Conservation (phyloP, 37 sponge, comb jelly and placozoan species). For the Diacarnus erythraeanus region DNA sequence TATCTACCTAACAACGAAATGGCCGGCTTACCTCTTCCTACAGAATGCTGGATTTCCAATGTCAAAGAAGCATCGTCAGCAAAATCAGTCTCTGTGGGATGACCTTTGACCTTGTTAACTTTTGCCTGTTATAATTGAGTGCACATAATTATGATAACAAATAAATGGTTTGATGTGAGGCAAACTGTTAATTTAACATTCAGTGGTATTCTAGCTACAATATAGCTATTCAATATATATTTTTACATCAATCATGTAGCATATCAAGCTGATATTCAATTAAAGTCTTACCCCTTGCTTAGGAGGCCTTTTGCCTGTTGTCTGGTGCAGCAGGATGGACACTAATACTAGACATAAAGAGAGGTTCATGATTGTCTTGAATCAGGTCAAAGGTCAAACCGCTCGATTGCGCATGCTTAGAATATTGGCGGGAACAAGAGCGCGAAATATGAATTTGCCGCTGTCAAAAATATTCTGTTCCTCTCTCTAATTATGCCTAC, state of each 20-base stretch:
- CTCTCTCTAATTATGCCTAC: slow-evolving; percentile 1
- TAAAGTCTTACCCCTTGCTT: slow-evolving; percentile 2
- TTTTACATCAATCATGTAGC: background rate
- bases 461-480: background rate
- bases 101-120: background rate
- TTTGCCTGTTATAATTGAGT: background rate
- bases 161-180: too few species aligned
- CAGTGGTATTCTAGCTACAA: too few species aligned
- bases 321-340: background rate
- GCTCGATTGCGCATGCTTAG: background rate
- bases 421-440: background rate
- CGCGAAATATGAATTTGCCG: background rate
- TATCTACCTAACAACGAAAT: too few species aligned
- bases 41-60: slow-evolving; percentile 29
- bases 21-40: slow-evolving; percentile 34
- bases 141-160: background rate
- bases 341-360: background rate
- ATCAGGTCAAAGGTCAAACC: background rate
- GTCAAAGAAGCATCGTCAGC: slow-evolving; percentile 9
- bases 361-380: background rate
- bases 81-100: background rate
- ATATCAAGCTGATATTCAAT: background rate
- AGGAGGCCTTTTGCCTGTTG: slow-evolving; percentile 9
- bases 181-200: too few species aligned
- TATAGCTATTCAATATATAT: too few species aligned